Conservation (phyloP, 2,888 invertebrate species). For the Caenorhabditis sp. region DNA sequence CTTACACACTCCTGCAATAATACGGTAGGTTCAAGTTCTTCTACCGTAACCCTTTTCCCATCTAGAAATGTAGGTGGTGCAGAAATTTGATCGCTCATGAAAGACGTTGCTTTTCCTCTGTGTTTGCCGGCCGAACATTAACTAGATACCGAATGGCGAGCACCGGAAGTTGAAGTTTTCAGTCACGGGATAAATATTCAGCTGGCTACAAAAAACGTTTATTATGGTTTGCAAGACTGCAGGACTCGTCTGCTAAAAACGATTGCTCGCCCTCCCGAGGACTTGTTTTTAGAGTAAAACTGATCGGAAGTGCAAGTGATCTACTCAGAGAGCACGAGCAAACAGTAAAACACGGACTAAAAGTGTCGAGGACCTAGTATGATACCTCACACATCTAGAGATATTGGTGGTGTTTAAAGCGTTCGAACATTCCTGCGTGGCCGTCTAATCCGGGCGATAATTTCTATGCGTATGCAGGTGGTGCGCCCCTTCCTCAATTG, state of each 20-base stretch:
- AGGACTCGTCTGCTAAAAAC: too few species aligned
- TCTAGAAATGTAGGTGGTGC: too few species aligned
- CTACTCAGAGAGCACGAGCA: slow-evolving; percentile 25
- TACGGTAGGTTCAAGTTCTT: slow-evolving; percentile 6
- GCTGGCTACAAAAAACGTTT: neutral
- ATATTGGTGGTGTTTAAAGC: neutral
- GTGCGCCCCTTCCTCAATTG: slow-evolving; percentile 19
- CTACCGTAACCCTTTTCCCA: too few species aligned
- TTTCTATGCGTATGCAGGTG: slow-evolving; percentile 18
- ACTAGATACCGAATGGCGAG: too few species aligned
- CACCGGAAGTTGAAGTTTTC: too few species aligned
- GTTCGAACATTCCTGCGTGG: neutral
- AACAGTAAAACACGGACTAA: slow-evolving; percentile 37
- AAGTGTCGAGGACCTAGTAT: slow-evolving; percentile 23
- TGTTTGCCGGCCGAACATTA: too few species aligned
- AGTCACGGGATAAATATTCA: neutral
- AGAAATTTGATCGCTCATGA: too few species aligned
- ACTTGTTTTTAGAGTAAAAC: neutral
- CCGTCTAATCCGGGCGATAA: slow-evolving; percentile 14
- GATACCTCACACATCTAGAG: neutral
- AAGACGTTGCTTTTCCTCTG: too few species aligned
- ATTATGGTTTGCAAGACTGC: neutral
- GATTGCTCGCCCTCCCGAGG: neutral
- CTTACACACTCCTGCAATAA: too few species aligned
- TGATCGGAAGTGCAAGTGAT: neutral